Percentiles rank a stretch among this genome's conserved stretches.
Evolutionary conservation across 2,113 vertebrate genomes (phyloP).

Genomic region (Amblyornis subalaris): DNA sequence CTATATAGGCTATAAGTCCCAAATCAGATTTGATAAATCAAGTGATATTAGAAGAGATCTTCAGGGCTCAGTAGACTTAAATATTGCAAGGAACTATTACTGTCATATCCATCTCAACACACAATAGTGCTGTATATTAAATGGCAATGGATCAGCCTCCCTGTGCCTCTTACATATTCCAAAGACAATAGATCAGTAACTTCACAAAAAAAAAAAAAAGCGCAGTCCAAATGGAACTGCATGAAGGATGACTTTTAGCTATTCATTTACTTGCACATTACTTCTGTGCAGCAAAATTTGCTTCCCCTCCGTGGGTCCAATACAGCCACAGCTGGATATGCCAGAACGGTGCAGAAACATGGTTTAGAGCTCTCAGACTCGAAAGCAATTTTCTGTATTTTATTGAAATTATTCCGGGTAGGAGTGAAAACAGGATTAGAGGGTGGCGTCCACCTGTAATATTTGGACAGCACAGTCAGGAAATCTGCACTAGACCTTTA

Average conservation of each 20-base stretch:
- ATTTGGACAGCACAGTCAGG: neutral
- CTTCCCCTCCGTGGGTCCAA: neutral
- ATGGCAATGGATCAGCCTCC: neutral
- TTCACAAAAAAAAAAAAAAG: neutral
- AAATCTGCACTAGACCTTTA: neutral
- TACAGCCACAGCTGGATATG: neutral
- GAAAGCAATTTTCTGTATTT: neutral
- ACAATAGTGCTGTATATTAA: neutral
- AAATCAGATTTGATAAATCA: conserved; percentile 53
- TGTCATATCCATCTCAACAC: neutral
- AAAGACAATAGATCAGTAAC: conserved; percentile 20
- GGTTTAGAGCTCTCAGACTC: neutral
- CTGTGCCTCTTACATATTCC: neutral
- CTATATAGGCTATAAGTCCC: neutral
- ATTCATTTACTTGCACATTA: neutral
- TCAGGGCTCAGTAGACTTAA: conserved; percentile 38
- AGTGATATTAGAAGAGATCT: conserved; percentile 35
- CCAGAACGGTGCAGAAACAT: neutral
- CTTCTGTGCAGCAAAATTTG: neutral
- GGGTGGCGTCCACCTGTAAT: neutral
- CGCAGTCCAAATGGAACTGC: neutral
- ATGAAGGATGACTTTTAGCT: neutral
- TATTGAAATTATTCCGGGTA: neutral
- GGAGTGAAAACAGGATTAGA: neutral
- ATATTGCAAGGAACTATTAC: conserved; percentile 15